A percentile compares a stretch with the other conserved stretches of the same genome.
Evolutionary conservation across 2,113 vertebrate species (phyloP).

Genomic region (Noctilio leporinus): DNA sequence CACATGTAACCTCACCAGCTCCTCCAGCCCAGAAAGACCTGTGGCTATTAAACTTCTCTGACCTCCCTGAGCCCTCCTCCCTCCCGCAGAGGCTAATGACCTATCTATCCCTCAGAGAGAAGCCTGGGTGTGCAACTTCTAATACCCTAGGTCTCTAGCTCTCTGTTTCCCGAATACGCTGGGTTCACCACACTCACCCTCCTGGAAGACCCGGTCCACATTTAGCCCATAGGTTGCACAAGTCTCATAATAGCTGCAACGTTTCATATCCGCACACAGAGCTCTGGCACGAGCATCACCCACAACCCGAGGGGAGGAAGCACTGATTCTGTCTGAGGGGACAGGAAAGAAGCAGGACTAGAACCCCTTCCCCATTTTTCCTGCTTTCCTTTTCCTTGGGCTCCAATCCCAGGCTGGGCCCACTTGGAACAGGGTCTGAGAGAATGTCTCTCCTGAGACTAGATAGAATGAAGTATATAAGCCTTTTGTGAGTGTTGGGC

Average conservation of each 20-base stretch:
- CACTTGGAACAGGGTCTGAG: neutral
- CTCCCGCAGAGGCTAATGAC: neutral
- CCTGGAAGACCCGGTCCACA: slow-evolving; percentile 92
- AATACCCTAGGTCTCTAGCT: neutral
- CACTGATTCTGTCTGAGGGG: slow-evolving; percentile 90
- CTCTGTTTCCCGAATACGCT: neutral
- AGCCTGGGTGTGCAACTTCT: neutral
- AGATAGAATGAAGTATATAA: rapidly evolving
- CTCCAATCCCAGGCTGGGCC: neutral
- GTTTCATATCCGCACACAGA: slow-evolving; percentile 87
- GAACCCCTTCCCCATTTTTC: neutral
- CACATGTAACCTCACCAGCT: neutral
- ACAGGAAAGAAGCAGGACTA: neutral
- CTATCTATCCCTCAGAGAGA: neutral
- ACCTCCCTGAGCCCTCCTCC: neutral
- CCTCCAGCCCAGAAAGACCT: neutral
- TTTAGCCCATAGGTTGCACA: slow-evolving; percentile 97
- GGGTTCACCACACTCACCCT: slow-evolving; percentile 79
- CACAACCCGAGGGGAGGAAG: slow-evolving; percentile 88
- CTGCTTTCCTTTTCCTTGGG: neutral
- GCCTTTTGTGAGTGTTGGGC: neutral
- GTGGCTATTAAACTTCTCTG: neutral
- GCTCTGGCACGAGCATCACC: slow-evolving; percentile 89
- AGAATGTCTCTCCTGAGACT: neutral
- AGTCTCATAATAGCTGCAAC: slow-evolving; percentile 94